Evolutionary conservation across 2,113 vertebrate genomes (phyloP), one percentile per base, ranked within the genome.

Genomic region (Ammodytes dubius): DNA sequence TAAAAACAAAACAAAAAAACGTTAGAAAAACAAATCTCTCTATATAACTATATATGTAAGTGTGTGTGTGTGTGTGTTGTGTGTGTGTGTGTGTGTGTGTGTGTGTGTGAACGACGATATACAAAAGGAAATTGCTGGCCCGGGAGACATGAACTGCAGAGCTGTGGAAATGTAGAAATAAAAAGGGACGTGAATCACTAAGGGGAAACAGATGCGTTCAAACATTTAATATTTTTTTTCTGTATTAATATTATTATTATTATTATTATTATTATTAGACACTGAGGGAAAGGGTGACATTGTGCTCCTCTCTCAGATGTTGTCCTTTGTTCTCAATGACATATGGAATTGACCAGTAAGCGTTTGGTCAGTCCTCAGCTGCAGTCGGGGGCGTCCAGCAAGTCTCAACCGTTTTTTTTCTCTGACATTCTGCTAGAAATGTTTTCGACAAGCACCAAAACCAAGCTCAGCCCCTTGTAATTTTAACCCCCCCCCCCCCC

Each of bases 41-140:
- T 94, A 92, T 95, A 93, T 93, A 94, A 93, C 93, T 91, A 94
- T 93, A 91, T 95, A 93, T 92, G 90, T 95, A 94, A 85, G 93
- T 89, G 93, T 94, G 93, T 89, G 90, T 66, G 85, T 64, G 76
- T n/a, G 85, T 77, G 78, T 56, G 75, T 15, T 68, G 85, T 15
- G 76, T 46, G 84, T 53, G 90, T 91, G 91, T 70, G 89, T 89
- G 74, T 75, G 73, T 59, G 71, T 45, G 77, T 56, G 75, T 17
- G 88, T 82, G 92, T 71, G 91, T 90, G 82, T 82, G 85, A 87
- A 91, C 81, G 91, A 86, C 81, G 85, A 93, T 90, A 89, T 90
- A 89, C 86, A 91, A 94, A 91, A 92, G 82, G 82, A 89, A 93
- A 77, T 80, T 88, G 89, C 85, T 88, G 92, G 90, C 86, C 70